Evolutionary conservation across 2,113 vertebrate species (phyloP).

Genomic region (Semicossyphus pulcher): DNA sequence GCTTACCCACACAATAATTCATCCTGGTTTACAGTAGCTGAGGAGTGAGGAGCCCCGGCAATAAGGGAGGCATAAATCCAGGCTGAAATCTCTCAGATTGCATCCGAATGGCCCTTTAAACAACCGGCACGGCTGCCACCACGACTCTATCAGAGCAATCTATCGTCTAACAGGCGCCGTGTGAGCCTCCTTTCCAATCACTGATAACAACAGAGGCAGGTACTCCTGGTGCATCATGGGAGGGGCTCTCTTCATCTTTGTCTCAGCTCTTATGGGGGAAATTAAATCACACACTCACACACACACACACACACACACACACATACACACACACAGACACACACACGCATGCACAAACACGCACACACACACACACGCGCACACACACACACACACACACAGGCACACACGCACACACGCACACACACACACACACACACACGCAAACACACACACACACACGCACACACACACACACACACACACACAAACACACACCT

Average conservation of each 20-base stretch:
- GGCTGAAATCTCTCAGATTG: conserved; percentile 73
- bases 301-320: conserved; percentile 5
- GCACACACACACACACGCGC: no score
- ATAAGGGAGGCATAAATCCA: conserved; percentile 73
- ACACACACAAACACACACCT: no score
- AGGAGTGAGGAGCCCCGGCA: conserved; percentile 43
- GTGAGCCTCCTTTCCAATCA: conserved; percentile 63
- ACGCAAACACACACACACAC: no score
- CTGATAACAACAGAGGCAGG: conserved; percentile 51
- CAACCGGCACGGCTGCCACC: conserved; percentile 67
- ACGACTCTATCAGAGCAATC: conserved; percentile 53
- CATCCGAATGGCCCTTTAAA: conserved; percentile 80
- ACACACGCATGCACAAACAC: no score
- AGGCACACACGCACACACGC: no score
- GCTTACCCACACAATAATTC: conserved; percentile 68
- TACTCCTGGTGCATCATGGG: conserved; percentile 33
- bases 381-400: no score
- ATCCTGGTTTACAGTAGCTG: conserved; percentile 66
- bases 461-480: no score
- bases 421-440: no score
- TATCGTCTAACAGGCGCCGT: conserved; percentile 45
- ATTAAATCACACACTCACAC: no score
- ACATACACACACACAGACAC: no score
- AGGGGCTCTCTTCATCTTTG: conserved; percentile 15
- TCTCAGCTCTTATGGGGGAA: no score